These are phyloP conservation scores for Paramuricea clavata DNA, from an alignment of 92 coral and sea anemone genomes.

Conservation along the genomic window DNA sequence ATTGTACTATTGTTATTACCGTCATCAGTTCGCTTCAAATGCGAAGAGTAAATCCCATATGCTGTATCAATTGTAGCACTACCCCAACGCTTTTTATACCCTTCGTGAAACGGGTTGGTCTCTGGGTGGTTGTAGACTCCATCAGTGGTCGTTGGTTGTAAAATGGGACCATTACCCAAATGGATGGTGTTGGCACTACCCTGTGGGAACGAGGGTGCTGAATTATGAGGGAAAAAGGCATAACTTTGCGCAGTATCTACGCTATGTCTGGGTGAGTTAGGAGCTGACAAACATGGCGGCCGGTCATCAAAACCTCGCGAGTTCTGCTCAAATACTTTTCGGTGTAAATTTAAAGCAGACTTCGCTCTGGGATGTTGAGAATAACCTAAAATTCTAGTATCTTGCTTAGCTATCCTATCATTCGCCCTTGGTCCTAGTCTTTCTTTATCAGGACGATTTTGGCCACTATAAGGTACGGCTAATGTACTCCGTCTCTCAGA, in stretches of 20 bases:
- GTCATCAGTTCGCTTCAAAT: not conserved
- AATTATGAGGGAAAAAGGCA: not conserved
- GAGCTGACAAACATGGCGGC: not conserved
- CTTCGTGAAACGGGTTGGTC: not conserved
- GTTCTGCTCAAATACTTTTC: not conserved
- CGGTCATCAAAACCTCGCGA: not conserved
- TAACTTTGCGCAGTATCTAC: not conserved
- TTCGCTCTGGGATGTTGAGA: not conserved
- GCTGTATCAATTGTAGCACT: not conserved
- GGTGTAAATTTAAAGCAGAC: not conserved
- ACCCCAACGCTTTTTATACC: not conserved
- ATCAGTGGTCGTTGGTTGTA: not conserved
- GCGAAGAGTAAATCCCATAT: not conserved
- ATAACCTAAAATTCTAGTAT: not conserved
- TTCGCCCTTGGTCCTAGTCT: not conserved
- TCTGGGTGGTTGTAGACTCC: not conserved
- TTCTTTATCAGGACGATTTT: not conserved
- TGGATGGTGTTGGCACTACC: not conserved
- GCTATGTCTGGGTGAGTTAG: not conserved
- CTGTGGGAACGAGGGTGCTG: not conserved
- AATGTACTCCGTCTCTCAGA: conserved; percentile 3
- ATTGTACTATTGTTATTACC: not conserved
- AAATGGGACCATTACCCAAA: not conserved
- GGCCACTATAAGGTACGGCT: not conserved
- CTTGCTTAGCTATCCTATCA: not conserved